These are phyloP conservation scores for Piliocolobus tephrosceles DNA, from an alignment of 2,113 vertebrate genomes.

Conservation along the genomic window DNA sequence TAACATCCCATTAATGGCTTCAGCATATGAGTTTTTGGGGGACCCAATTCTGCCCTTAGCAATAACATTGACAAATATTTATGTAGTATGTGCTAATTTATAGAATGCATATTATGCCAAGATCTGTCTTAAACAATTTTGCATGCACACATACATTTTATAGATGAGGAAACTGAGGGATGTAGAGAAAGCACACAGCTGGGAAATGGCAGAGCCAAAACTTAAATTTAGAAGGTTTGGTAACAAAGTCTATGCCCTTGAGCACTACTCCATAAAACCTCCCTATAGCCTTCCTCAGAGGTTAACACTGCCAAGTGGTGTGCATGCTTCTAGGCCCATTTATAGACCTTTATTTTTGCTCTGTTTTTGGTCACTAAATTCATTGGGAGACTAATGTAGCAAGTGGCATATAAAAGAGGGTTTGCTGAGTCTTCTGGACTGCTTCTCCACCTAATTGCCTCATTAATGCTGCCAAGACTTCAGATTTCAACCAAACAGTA, in stretches of 20 bases:
- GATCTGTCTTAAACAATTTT: not conserved
- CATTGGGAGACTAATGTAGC: not conserved
- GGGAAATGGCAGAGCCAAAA: not conserved
- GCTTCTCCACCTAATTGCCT: not conserved
- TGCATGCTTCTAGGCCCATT: not conserved
- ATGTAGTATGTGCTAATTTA: not conserved
- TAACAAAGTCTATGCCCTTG: not conserved
- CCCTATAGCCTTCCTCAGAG: not conserved
- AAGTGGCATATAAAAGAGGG: not conserved
- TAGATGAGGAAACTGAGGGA: not conserved
- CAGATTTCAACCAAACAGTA: not conserved
- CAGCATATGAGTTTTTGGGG: not conserved
- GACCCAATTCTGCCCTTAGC: not conserved
- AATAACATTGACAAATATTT: not conserved
- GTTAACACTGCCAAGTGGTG: not conserved
- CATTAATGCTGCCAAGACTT: not conserved
- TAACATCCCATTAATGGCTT: not conserved
- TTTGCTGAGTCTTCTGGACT: not conserved
- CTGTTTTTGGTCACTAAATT: not conserved
- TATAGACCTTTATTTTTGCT: not conserved
- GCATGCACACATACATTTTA: not conserved
- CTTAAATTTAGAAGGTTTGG: not conserved
- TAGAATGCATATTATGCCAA: not conserved
- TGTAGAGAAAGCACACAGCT: not conserved
- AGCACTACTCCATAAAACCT: not conserved